A percentile compares a stretch with the other conserved stretches of the same genome.
phyloP scores from a whole-genome alignment of 2,888 invertebrate genomes.

The Aleiodes alternator region DNA sequence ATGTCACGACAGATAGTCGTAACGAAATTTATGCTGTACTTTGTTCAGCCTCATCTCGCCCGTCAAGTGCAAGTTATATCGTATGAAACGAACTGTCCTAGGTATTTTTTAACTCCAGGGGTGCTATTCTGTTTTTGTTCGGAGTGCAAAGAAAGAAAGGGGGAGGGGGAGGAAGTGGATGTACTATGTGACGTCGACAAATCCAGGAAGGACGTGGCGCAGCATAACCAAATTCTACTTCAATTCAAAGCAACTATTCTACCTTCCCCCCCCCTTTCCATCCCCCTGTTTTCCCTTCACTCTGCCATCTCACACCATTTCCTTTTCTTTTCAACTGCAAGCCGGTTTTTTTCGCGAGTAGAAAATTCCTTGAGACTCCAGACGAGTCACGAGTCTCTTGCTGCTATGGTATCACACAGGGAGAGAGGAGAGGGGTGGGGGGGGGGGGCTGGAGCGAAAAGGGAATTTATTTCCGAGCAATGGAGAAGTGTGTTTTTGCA shows the following conservation, averaged over 20 bases:
- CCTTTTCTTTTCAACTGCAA: conserved; percentile 20
- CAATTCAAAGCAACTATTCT: conserved; percentile 49
- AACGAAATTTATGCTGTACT: conserved; percentile 50
- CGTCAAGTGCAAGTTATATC: conserved; percentile 38
- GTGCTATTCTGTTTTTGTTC: not conserved
- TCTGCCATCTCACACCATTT: not conserved
- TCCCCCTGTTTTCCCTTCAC: conserved; percentile 15
- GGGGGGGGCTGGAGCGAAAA: conserved; percentile 47
- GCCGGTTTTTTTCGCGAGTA: conserved; percentile 41
- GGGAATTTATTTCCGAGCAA: conserved; percentile 55
- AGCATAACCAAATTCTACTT: conserved; percentile 71
- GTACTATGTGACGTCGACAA: conserved; percentile 68
- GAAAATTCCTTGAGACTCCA: conserved; percentile 54
- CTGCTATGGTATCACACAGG: conserved; percentile 56
- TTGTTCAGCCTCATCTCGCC: conserved; percentile 25
- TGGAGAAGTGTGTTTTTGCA: conserved; percentile 29
- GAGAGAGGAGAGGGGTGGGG: conserved; percentile 47
- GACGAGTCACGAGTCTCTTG: conserved; percentile 45
- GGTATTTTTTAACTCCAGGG: conserved; percentile 41
- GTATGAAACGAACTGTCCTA: conserved; percentile 46
- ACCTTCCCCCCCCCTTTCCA: not conserved
- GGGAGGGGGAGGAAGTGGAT: conserved; percentile 28
- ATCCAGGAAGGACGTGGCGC: conserved; percentile 70
- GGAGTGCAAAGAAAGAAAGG: conserved; percentile 12
- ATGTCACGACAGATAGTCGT: conserved; percentile 4